These are phyloP conservation scores for Tachuris rubrigastra DNA, from an alignment of 2,113 vertebrate species.

Conservation along the genomic window DNA sequence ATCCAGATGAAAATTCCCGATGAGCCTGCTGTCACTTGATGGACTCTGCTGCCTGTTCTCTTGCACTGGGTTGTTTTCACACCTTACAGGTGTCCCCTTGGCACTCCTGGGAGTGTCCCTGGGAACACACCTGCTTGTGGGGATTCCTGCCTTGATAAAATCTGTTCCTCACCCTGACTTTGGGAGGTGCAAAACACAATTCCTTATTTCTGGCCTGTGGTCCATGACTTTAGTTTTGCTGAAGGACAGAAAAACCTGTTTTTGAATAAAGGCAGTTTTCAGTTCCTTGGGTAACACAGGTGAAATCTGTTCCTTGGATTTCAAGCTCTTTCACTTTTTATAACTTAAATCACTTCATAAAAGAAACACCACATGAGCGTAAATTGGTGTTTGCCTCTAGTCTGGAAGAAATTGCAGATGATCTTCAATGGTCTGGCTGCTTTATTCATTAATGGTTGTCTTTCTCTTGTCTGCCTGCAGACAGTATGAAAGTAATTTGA, in stretches of 20 bases:
- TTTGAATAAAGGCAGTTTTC: background rate
- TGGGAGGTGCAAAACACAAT: background rate
- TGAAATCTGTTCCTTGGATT: background rate
- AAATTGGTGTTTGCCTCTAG: background rate
- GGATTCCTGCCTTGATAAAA: background rate
- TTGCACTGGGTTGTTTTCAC: background rate
- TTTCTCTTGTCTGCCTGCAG: background rate
- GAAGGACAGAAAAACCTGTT: background rate
- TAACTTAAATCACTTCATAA: background rate
- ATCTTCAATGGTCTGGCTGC: background rate
- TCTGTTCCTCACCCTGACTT: background rate
- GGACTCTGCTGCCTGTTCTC: background rate
- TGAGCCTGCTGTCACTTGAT: background rate
- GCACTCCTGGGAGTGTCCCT: background rate
- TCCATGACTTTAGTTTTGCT: background rate
- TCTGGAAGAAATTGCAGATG: background rate
- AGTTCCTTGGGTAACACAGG: background rate
- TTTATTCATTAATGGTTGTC: background rate
- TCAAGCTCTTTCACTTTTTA: background rate
- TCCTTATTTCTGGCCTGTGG: accelerated
- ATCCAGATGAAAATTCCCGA: background rate
- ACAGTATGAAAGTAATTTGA: background rate
- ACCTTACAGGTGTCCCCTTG: background rate
- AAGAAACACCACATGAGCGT: background rate
- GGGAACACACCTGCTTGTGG: background rate